Evolutionary conservation across 2,113 vertebrate genomes (phyloP).

Genomic region (Camelus dromedarius): DNA sequence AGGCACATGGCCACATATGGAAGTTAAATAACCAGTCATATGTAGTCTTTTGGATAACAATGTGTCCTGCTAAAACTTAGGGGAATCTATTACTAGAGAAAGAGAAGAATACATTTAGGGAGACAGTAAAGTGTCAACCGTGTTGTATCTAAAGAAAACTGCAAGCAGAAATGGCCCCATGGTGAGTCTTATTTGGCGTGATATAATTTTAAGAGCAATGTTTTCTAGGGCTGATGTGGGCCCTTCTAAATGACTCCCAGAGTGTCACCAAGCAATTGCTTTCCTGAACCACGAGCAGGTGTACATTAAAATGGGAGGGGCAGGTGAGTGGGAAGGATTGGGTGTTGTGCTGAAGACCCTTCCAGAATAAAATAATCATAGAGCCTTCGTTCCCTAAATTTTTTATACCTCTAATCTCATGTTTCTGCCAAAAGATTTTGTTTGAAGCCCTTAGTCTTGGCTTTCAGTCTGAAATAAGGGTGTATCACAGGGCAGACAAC

Average conservation of each 20-base stretch:
- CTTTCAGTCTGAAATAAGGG: background rate
- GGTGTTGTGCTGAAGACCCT: background rate
- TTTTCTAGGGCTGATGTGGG: background rate
- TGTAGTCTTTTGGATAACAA: background rate
- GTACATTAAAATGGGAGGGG: background rate
- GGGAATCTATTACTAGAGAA: background rate
- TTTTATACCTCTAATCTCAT: background rate
- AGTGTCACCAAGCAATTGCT: background rate
- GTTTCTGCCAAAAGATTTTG: background rate
- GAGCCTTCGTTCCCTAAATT: background rate
- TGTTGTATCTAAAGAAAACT: background rate
- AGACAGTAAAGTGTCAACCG: background rate
- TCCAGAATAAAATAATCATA: constrained; percentile 18
- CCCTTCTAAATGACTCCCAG: background rate
- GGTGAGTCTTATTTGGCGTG: background rate
- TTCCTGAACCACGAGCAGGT: background rate
- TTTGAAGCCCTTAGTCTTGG: background rate
- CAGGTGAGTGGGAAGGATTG: background rate
- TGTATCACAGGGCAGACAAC: background rate
- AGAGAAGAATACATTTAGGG: background rate
- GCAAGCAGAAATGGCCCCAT: background rate
- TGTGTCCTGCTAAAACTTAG: background rate
- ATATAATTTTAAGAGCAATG: constrained; percentile 32
- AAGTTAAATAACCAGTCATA: background rate
- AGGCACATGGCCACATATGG: background rate